These are phyloP conservation scores for Phylloscopus trochiloides DNA, from an alignment of 2,113 vertebrate genomes.

Conservation along the genomic window DNA sequence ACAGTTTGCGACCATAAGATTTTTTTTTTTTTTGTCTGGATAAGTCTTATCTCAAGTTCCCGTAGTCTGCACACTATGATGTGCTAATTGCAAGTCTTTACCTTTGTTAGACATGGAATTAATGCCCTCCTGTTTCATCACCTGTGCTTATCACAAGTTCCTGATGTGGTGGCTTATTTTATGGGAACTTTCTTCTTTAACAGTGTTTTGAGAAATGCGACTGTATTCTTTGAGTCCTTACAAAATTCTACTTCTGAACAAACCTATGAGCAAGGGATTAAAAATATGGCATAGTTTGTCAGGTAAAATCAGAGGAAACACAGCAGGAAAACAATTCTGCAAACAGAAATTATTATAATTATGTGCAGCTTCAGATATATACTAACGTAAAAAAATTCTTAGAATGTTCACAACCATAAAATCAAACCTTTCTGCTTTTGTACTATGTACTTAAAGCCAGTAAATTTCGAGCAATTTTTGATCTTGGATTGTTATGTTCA, in stretches of 20 bases:
- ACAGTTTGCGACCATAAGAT: accelerated
- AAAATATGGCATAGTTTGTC: neutral
- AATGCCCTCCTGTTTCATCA: neutral
- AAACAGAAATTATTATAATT: neutral
- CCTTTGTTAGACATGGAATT: neutral
- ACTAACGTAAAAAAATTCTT: neutral
- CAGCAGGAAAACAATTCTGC: neutral
- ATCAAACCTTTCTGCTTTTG: neutral
- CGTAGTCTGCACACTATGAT: neutral
- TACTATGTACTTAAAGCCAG: neutral
- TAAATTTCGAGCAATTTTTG: neutral
- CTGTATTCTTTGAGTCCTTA: neutral
- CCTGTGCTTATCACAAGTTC: neutral
- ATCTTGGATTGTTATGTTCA: neutral
- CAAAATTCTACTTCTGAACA: neutral
- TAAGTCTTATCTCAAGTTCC: neutral
- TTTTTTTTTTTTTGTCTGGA: neutral
- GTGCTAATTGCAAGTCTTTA: neutral
- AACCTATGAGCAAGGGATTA: neutral
- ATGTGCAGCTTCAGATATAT: neutral
- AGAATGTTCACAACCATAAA: neutral
- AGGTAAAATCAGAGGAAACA: neutral
- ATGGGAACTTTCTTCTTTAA: neutral
- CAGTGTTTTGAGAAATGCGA: neutral
- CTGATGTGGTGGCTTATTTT: neutral